Base-by-base conservation (phyloP, 2,113 vertebrate species). In the Etheostoma spectabile region DNA sequence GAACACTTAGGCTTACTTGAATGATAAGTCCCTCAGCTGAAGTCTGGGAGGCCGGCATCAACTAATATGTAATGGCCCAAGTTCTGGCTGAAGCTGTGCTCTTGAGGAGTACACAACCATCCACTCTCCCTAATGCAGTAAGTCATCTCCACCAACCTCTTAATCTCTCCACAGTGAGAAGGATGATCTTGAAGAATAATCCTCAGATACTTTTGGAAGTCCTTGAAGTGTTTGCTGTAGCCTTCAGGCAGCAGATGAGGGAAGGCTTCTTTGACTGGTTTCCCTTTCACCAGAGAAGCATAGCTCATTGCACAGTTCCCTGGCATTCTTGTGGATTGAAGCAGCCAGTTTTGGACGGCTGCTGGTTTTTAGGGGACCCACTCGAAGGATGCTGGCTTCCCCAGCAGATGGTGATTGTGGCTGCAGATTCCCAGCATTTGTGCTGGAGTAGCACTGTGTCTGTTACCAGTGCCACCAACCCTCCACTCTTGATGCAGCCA, bases 341-440 rank as follows among this genome's bases (percentile, higher is more conserved):
- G 74, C 53, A 83, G 74, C 53, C 69, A 73, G 48, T 72, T 18
- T 35, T 53, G 53, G 57, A 79, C 68, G 55, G 16, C 55, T 72
- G 49, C 57, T 73, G 27, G 56, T 77, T 79, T 42, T 69, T 10
- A 35, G 18, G 51, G 33, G 61, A 56, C 22, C 67, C 53, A 62
- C 61, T 68, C 33, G 57, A n/a, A 74, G 33, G 64, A 69, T 52
- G 60, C 62, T 78, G 61, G 72, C 60, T 59, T 48, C 27, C 30
- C 8, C 27, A 69, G 38, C 52, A 76, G 71, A 67, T 74, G 46
- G 55, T 74, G 65, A 79, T 19, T 79, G 15, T 51, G 52, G 52
- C 67, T 71, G 27, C 38, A n/a, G 57, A 72, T 67, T 81, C 64
- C 19, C 56, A 79, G 18, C 46, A 27, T 72, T 75, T 60, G 45